Percentiles rank a stretch among this genome's conserved stretches.
Evolutionary conservation across 2,888 invertebrate species (phyloP).

Genomic region (Ypsolopha sequella): DNA sequence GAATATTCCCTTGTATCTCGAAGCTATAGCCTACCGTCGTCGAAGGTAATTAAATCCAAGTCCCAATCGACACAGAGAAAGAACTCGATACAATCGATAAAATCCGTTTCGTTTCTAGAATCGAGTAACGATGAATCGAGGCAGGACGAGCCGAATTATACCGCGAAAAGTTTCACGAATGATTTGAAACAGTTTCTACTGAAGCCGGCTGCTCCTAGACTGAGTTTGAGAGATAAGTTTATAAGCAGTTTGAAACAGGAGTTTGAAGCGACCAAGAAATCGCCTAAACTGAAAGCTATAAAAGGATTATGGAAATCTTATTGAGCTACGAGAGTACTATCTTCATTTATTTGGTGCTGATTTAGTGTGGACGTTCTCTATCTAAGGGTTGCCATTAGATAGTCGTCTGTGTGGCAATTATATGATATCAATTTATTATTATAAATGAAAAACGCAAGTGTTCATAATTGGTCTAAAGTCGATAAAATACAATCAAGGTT

Average conservation of each 20-base stretch:
- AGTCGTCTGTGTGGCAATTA: too few relatives aligned
- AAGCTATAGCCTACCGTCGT: slow-evolving; percentile 40
- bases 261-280: slow-evolving; percentile 52
- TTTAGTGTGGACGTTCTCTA: neutral
- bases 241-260: slow-evolving; percentile 62
- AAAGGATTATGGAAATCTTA: slow-evolving; percentile 67
- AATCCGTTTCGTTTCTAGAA: slow-evolving; percentile 62
- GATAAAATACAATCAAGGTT: slow-evolving; percentile 30
- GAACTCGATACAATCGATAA: slow-evolving; percentile 58
- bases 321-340: slow-evolving; percentile 17
- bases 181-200: slow-evolving; percentile 60
- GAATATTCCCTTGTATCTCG: slow-evolving; percentile 49
- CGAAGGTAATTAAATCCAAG: slow-evolving; percentile 14
- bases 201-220: slow-evolving; percentile 51
- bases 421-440: neutral
- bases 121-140: slow-evolving; percentile 50
- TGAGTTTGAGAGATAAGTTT: slow-evolving; percentile 59
- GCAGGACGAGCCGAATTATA: slow-evolving; percentile 56
- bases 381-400: neutral
- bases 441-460: slow-evolving; percentile 39
- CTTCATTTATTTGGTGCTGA: slow-evolving; percentile 10
- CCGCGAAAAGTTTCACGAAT: slow-evolving; percentile 64
- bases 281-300: slow-evolving; percentile 60
- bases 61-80: slow-evolving; percentile 32
- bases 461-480: slow-evolving; percentile 59